A percentile compares a stretch with the other conserved stretches of the same genome.
Conservation (phyloP, 2,888 invertebrate species). For the Labia minor region DNA sequence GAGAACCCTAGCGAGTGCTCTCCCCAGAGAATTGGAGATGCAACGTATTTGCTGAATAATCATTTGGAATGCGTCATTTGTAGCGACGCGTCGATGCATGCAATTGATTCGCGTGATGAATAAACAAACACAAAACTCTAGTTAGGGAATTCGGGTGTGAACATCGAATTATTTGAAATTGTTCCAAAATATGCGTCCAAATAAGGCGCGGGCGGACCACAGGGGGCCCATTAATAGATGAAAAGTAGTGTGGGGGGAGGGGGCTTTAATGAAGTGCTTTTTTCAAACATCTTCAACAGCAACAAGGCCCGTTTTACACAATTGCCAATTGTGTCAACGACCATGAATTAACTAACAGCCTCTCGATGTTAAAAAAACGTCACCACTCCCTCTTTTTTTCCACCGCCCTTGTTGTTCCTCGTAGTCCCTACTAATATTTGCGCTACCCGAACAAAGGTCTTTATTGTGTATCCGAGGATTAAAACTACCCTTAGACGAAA, state of each 20-base stretch:
- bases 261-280: slow-evolving; percentile 1
- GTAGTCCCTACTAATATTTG: not conserved
- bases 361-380: not conserved
- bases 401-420: not conserved
- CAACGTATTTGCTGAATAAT: too few relatives aligned
- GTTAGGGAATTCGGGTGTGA: not conserved
- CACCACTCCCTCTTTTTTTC: not conserved
- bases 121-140: slow-evolving; percentile 5
- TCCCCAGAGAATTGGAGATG: too few relatives aligned
- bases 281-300: not conserved
- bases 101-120: slow-evolving; percentile 1
- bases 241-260: too few relatives aligned
- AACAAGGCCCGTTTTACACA: not conserved
- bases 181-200: too few relatives aligned
- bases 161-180: not conserved
- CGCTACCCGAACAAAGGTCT: not conserved
- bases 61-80: not conserved
- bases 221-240: not conserved
- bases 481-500: not conserved
- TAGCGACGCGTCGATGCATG: not conserved
- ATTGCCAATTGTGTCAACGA: slow-evolving; percentile 1
- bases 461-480: not conserved
- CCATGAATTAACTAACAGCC: not conserved
- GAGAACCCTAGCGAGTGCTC: too few relatives aligned
- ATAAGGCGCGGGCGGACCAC: slow-evolving; percentile 2